phyloP scores from a whole-genome alignment of 1,140 invertebrate species.

The Platyscapa corneri region DNA sequence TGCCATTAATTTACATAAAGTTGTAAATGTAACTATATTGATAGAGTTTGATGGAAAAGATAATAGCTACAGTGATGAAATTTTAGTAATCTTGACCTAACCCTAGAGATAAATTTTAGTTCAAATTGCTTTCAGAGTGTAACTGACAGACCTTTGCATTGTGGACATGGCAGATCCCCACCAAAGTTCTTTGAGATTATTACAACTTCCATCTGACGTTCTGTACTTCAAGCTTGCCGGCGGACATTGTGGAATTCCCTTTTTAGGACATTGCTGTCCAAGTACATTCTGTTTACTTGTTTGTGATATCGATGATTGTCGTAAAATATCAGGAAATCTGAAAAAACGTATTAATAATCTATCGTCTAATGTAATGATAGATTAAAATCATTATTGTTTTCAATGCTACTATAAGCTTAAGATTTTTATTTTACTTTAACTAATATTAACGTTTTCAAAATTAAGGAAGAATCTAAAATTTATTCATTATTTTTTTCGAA shows the following conservation, averaged over 20 bases:
- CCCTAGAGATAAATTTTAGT: neutral
- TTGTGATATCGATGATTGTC: slow-evolving; percentile 56
- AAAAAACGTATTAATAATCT: neutral
- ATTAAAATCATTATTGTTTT: neutral
- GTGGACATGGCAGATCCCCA: slow-evolving; percentile 90
- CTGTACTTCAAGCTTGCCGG: slow-evolving; percentile 80
- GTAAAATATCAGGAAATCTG: slow-evolving; percentile 60
- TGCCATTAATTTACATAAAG: neutral
- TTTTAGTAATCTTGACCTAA: neutral
- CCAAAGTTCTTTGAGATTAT: slow-evolving; percentile 83
- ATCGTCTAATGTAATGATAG: neutral
- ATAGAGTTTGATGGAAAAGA: neutral
- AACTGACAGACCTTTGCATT: slow-evolving; percentile 76
- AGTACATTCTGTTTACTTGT: slow-evolving; percentile 64
- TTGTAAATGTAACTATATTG: neutral
- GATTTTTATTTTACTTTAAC: neutral
- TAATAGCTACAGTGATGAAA: neutral
- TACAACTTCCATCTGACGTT: slow-evolving; percentile 90
- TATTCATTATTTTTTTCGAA: too few relatives aligned
- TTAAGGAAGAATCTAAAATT: too few relatives aligned
- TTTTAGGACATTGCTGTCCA: slow-evolving; percentile 78
- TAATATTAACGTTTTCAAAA: too few relatives aligned
- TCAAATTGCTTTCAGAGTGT: neutral
- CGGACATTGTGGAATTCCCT: slow-evolving; percentile 77
- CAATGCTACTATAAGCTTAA: neutral